phyloP scores from a whole-genome alignment of 2,888 invertebrate genomes.

The Limenitis camilla region DNA sequence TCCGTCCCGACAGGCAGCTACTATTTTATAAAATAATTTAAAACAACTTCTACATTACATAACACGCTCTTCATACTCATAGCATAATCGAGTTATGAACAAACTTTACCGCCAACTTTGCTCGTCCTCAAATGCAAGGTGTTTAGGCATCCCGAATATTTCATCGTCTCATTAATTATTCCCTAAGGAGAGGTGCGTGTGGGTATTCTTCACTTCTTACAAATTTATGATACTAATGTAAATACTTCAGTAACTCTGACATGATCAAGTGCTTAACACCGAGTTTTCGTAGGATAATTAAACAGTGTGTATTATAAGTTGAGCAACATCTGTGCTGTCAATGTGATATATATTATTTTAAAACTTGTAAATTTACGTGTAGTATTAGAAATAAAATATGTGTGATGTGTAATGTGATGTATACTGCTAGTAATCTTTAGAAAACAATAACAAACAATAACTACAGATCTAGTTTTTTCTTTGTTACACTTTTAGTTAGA shows the following conservation, averaged over 20 bases:
- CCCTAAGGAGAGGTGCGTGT: conserved; percentile 40
- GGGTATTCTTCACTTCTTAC: conserved; percentile 50
- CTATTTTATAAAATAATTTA: no score
- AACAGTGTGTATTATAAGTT: conserved; percentile 2
- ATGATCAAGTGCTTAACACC: conserved; percentile 36
- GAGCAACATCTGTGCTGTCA: not conserved
- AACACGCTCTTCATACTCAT: conserved; percentile 1
- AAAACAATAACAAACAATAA: no score
- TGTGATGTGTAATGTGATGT: no score
- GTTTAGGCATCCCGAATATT: conserved; percentile 51
- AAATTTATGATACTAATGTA: conserved; percentile 66
- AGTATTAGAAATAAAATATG: no score
- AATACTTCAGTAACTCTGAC: conserved; percentile 52
- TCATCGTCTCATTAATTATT: conserved; percentile 54
- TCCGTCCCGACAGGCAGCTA: no score
- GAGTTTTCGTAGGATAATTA: conserved; percentile 4
- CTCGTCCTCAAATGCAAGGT: conserved; percentile 40
- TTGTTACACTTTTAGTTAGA: no score
- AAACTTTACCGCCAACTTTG: conserved; percentile 33
- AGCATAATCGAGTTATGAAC: conserved; percentile 20
- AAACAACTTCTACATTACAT: no score
- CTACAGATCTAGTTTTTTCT: no score
- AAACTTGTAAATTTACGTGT: no score
- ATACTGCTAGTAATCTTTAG: no score
- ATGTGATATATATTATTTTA: no score